These are phyloP conservation scores for Chymomyza costata DNA, from an alignment of 1,140 invertebrate genomes.

Conservation along the genomic window DNA sequence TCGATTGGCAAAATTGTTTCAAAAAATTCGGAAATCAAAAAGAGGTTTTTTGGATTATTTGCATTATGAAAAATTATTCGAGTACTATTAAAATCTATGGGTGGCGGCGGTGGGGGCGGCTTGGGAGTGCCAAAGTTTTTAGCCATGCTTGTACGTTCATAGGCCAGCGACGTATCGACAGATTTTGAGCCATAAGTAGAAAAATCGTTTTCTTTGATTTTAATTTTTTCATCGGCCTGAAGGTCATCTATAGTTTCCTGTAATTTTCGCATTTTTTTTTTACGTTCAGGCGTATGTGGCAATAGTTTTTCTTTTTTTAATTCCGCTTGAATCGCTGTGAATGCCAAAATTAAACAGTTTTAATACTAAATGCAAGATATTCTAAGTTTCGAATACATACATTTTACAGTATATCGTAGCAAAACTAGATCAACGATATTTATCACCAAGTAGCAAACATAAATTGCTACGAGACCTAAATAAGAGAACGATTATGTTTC, in stretches of 20 bases:
- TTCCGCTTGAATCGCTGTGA: too few species aligned
- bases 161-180: too few species aligned
- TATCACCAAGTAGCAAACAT: slow-evolving; percentile 25
- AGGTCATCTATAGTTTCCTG: too few species aligned
- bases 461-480: slow-evolving; percentile 23
- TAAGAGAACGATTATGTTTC: background rate
- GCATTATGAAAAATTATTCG: slow-evolving; percentile 15
- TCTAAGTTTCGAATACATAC: too few species aligned
- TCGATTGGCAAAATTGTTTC: slow-evolving; percentile 32
- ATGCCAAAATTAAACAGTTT: too few species aligned
- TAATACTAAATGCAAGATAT: too few species aligned
- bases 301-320: too few species aligned
- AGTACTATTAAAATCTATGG: slow-evolving; percentile 4
- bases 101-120: background rate
- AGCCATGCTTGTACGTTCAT: background rate
- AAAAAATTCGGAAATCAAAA: slow-evolving; percentile 24
- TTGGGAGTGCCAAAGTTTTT: slow-evolving; percentile 11
- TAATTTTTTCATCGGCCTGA: too few species aligned
- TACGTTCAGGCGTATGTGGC: too few species aligned
- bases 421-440: slow-evolving; percentile 31
- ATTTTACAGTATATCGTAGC: slow-evolving; percentile 10
- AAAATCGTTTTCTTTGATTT: too few species aligned
- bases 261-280: too few species aligned
- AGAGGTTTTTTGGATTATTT: slow-evolving; percentile 23
- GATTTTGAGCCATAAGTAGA: too few species aligned